phyloP scores from a whole-genome alignment of 2,113 vertebrate species.

The Rhea americana region DNA sequence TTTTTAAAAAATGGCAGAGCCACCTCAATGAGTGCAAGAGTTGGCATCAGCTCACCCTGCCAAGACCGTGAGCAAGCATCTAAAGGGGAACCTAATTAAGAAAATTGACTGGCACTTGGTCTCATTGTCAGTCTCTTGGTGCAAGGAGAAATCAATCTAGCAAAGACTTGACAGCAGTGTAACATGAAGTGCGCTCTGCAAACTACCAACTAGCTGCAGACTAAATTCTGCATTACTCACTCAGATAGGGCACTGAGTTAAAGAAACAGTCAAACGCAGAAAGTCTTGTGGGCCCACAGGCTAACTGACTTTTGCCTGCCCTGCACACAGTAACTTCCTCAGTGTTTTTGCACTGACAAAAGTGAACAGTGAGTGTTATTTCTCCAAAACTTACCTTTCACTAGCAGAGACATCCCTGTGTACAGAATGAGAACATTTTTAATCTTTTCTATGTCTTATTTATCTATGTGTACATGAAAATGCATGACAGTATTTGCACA shows the following conservation, averaged over 20 bases:
- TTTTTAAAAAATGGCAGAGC: conserved; percentile 17
- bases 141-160: conserved; percentile 61
- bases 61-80: conserved; percentile 38
- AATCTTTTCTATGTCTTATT: not conserved
- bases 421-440: not conserved
- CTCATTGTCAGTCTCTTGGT: conserved; percentile 27
- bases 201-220: not conserved
- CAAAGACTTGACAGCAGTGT: conserved; percentile 34
- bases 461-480: not conserved
- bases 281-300: not conserved
- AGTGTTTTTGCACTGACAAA: too few species aligned
- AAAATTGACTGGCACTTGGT: conserved; percentile 59
- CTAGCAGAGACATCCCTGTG: not conserved
- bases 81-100: conserved; percentile 59
- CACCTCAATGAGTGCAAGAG: not conserved
- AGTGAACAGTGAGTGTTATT: not conserved
- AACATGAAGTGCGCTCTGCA: conserved; percentile 8
- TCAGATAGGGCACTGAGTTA: not conserved
- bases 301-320: not conserved
- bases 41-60: not conserved
- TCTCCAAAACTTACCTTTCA: not conserved
- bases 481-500: not conserved
- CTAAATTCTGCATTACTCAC: not conserved
- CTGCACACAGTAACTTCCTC: not conserved
- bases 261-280: not conserved